These are phyloP conservation scores for Triops cancriformis DNA, from an alignment of 1,140 invertebrate genomes.

Conservation along the genomic window DNA sequence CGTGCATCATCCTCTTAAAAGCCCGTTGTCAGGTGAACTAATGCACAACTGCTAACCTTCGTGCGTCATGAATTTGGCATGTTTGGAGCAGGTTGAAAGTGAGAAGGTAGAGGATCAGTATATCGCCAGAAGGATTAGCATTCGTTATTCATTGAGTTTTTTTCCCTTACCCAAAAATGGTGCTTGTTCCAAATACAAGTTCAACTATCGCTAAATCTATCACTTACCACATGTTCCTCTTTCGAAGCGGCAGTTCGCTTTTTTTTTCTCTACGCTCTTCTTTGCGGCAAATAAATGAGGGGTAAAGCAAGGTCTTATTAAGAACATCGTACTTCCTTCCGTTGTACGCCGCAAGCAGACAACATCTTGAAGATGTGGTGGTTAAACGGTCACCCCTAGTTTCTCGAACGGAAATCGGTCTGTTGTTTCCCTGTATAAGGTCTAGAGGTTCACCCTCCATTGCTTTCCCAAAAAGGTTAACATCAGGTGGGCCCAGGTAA, in stretches of 20 bases:
- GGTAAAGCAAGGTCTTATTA: neutral
- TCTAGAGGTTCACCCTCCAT: neutral
- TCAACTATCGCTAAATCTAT: neutral
- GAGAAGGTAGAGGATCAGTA: too few relatives aligned
- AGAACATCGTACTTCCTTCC: conserved; percentile 10
- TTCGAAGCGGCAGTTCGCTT: neutral
- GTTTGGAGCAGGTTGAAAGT: too few relatives aligned
- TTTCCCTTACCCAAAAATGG: neutral
- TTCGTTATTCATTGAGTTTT: neutral
- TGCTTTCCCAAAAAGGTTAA: neutral
- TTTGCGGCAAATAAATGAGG: conserved; percentile 10
- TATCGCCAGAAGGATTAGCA: too few relatives aligned
- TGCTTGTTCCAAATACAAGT: neutral
- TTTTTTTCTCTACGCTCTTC: neutral
- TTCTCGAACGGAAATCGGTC: neutral
- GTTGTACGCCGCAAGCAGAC: neutral
- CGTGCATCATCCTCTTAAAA: too few relatives aligned
- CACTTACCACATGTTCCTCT: neutral
- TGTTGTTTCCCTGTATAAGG: neutral
- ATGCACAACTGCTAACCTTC: too few relatives aligned
- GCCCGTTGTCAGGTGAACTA: too few relatives aligned
- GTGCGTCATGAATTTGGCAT: too few relatives aligned
- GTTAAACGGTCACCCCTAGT: neutral
- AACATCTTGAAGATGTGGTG: conserved; percentile 4
- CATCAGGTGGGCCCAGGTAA: neutral